These are phyloP conservation scores for Drosophila bunnanda DNA, from an alignment of 2,888 invertebrate genomes.

Conservation along the genomic window DNA sequence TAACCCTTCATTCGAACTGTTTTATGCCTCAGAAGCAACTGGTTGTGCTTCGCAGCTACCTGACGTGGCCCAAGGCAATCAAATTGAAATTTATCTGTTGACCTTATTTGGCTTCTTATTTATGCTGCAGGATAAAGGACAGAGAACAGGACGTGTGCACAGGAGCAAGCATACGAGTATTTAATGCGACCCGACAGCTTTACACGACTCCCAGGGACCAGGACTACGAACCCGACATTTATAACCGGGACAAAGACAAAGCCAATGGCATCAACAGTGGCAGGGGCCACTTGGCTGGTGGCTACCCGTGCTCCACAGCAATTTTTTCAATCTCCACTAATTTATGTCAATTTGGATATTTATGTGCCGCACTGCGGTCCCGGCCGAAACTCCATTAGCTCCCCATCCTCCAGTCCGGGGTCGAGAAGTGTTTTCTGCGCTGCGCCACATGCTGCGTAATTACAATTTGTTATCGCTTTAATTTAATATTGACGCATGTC, in stretches of 20 bases:
- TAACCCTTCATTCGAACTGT: neutral
- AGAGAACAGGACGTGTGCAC: conserved; percentile 21
- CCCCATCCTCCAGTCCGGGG: conserved; percentile 3
- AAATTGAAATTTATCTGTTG: conserved; percentile 74
- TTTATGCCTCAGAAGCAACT: conserved; percentile 21
- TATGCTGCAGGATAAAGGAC: conserved; percentile 50
- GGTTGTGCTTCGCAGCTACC: conserved; percentile 18
- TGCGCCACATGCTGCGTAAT: conserved; percentile 59
- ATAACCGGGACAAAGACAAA: conserved; percentile 44
- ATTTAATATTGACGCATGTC: conserved; percentile 64
- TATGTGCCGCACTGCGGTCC: conserved; percentile 55
- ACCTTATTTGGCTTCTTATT: conserved; percentile 74
- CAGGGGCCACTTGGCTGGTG: conserved; percentile 28
- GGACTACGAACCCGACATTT: conserved; percentile 60
- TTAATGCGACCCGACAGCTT: conserved; percentile 62
- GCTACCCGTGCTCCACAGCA: conserved; percentile 22
- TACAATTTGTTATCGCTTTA: conserved; percentile 80
- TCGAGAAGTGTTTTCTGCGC: conserved; percentile 9
- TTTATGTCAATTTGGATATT: conserved; percentile 79
- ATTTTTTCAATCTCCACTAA: conserved; percentile 75
- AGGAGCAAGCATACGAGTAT: conserved; percentile 52
- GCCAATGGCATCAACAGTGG: conserved; percentile 23
- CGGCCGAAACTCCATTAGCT: conserved; percentile 64
- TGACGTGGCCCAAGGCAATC: conserved; percentile 55
- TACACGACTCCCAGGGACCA: conserved; percentile 52